Conservation (phyloP, 2,797 vertebrate species). For the Sebastes nivosus region DNA sequence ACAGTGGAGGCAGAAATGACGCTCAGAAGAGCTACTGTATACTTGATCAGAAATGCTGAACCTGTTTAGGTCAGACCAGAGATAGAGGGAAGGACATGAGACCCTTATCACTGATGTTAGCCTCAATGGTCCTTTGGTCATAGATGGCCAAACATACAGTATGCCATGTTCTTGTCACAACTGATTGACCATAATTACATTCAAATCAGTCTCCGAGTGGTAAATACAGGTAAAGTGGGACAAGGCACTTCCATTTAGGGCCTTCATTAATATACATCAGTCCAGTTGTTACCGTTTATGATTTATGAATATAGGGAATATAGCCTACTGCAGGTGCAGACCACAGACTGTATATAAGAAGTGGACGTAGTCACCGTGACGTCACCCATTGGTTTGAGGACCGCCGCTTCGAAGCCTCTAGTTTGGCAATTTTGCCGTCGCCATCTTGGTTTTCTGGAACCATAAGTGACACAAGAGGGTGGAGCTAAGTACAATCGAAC, state of each 20-base stretch:
- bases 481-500: too few relatives aligned
- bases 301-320: neutral
- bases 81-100: neutral
- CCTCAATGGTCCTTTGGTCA: neutral
- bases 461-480: too few relatives aligned
- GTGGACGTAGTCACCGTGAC: neutral
- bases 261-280: neutral
- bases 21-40: constrained; percentile 23
- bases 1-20: constrained; percentile 44
- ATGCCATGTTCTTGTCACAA: neutral
- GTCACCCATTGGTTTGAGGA: neutral
- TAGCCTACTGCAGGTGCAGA: neutral
- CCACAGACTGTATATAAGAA: neutral
- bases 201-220: neutral
- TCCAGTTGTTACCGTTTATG: neutral
- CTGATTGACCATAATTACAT: neutral
- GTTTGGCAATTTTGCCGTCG: too few relatives aligned
- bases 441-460: too few relatives aligned
- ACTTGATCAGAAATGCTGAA: constrained; percentile 32
- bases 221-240: neutral
- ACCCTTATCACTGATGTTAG: neutral
- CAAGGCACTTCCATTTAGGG: neutral
- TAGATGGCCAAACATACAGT: neutral
- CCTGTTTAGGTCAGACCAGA: neutral
- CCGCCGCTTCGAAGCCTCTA: neutral